Conservation (phyloP, 2,797 vertebrate genomes). For the Pitangus sulphuratus region DNA sequence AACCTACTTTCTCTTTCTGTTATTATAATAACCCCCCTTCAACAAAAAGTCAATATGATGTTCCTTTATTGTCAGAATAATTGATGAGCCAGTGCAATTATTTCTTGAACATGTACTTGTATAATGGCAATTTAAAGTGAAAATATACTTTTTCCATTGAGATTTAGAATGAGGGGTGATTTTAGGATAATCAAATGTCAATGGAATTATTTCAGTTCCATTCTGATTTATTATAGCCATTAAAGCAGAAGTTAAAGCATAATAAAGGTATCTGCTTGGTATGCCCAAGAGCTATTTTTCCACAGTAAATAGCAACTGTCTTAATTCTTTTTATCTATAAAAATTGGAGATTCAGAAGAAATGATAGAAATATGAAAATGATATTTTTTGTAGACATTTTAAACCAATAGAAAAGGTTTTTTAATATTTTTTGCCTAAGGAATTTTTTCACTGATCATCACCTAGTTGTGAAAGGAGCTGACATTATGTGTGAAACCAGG, state of each 20-base stretch:
- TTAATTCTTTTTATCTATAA: background rate
- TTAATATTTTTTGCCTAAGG: background rate
- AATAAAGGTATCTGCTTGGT: background rate
- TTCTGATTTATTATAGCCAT: background rate
- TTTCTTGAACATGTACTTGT: background rate
- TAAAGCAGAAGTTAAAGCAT: background rate
- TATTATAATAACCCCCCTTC: background rate
- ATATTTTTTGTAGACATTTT: background rate
- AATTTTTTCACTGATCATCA: background rate
- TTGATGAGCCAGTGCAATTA: background rate
- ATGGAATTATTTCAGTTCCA: background rate
- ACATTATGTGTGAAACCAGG: background rate
- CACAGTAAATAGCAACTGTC: background rate
- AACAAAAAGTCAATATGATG: background rate
- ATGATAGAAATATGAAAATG: background rate
- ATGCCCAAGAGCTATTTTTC: background rate
- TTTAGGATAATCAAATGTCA: conserved; percentile 5
- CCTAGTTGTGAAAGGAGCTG: background rate
- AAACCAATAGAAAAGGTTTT: background rate
- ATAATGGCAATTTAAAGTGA: background rate
- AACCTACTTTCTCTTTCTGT: background rate
- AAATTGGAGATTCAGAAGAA: background rate
- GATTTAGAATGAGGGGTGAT: background rate
- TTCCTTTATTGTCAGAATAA: background rate
- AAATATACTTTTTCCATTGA: background rate